Percentiles rank a stretch among this genome's conserved stretches.
Conservation (phyloP, 2,888 invertebrate genomes). For the Melangyna quadrimaculata region DNA sequence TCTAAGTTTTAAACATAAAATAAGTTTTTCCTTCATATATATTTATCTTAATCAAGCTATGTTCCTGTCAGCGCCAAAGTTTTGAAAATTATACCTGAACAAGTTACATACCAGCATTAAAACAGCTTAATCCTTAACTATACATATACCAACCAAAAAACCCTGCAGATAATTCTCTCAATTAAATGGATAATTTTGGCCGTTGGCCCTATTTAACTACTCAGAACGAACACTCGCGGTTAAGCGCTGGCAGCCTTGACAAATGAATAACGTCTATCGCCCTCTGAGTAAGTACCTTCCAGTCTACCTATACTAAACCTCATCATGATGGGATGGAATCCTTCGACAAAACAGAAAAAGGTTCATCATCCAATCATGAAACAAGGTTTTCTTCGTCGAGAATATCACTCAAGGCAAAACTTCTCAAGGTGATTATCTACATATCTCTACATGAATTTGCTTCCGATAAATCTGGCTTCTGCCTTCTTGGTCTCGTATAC, state of each 20-base stretch:
- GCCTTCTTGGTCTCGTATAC: neutral
- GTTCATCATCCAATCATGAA: conserved; percentile 43
- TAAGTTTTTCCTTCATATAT: too few species aligned
- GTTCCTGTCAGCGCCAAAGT: too few species aligned
- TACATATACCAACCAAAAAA: too few species aligned
- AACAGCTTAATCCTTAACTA: conserved; percentile 17
- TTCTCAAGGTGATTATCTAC: conserved; percentile 72
- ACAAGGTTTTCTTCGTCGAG: neutral
- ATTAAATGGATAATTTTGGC: conserved; percentile 57
- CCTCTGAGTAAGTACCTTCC: neutral
- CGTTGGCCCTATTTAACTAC: conserved; percentile 16
- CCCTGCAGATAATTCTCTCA: conserved; percentile 18
- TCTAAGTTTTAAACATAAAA: too few species aligned
- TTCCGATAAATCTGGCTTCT: conserved; percentile 57
- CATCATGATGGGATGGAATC: neutral
- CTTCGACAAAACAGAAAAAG: neutral
- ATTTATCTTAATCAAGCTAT: too few species aligned
- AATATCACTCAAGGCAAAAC: conserved; percentile 64
- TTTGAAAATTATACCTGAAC: neutral
- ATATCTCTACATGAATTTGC: conserved; percentile 64
- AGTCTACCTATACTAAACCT: too few species aligned
- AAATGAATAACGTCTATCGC: conserved; percentile 48
- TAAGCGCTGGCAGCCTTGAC: conserved; percentile 32
- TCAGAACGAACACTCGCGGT: conserved; percentile 9
- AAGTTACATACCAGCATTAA: neutral